phyloP scores from a whole-genome alignment of 2,888 invertebrate genomes.

The Euclidia mi region DNA sequence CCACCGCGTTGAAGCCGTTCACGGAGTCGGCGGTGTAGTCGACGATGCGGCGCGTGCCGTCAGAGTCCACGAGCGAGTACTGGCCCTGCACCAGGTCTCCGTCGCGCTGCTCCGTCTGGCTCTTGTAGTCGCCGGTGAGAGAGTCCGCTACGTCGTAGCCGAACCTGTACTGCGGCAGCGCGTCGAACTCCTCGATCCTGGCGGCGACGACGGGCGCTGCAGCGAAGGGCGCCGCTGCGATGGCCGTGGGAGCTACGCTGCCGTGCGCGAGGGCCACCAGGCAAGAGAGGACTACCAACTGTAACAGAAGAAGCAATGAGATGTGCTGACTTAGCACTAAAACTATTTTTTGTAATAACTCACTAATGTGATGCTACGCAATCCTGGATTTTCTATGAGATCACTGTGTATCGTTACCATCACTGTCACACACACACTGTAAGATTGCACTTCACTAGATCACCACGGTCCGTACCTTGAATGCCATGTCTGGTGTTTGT shows the following conservation, averaged over 20 bases:
- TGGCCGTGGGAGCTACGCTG: conserved; percentile 74
- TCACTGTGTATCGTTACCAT: conserved; percentile 32
- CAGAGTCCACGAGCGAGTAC: conserved; percentile 82
- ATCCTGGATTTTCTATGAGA: neutral
- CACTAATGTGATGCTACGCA: too few relatives aligned
- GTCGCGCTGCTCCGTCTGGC: conserved; percentile 85
- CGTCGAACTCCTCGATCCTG: conserved; percentile 85
- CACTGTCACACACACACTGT: conserved; percentile 17
- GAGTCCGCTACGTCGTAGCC: conserved; percentile 84
- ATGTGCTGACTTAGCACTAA: too few relatives aligned
- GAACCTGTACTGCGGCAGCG: conserved; percentile 89
- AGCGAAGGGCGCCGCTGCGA: conserved; percentile 70
- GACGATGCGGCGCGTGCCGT: conserved; percentile 81
- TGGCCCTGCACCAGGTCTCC: conserved; percentile 88
- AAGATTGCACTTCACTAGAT: conserved; percentile 61
- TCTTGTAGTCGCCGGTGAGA: conserved; percentile 85
- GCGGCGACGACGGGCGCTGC: conserved; percentile 74
- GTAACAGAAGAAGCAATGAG: conserved; percentile 54
- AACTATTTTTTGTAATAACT: too few relatives aligned
- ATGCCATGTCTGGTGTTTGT: conserved; percentile 78
- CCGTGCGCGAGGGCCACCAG: conserved; percentile 76
- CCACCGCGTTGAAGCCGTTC: conserved; percentile 83
- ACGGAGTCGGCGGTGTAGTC: conserved; percentile 82
- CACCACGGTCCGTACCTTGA: conserved; percentile 80
- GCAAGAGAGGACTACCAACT: conserved; percentile 84